Percentiles rank a stretch among this genome's conserved stretches.
Conservation (phyloP, 2,113 vertebrate genomes). For the human (Homo sapiens) region DNA sequence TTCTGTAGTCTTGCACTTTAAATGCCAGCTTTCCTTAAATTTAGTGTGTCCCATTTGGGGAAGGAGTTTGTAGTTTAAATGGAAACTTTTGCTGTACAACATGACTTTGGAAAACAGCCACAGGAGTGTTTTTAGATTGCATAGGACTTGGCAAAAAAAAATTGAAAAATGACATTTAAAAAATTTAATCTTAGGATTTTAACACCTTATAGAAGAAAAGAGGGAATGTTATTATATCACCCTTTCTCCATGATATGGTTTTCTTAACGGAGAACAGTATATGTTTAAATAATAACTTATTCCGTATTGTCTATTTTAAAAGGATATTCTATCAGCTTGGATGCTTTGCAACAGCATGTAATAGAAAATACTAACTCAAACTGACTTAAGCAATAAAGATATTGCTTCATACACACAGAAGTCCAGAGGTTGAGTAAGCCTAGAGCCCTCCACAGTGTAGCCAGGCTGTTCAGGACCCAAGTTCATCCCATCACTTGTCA, state of each 20-base stretch:
- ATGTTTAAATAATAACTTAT: constrained; percentile 42
- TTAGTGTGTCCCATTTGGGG: constrained; percentile 6
- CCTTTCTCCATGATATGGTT: constrained; percentile 17
- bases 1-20: neutral
- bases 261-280: constrained; percentile 25
- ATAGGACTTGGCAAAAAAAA: constrained; percentile 37
- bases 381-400: neutral
- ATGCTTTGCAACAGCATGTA: neutral
- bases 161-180: constrained; percentile 51
- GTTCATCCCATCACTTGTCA: neutral
- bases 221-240: neutral
- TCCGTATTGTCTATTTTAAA: neutral
- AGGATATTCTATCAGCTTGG: constrained; percentile 11
- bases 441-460: no score
- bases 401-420: neutral
- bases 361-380: constrained; percentile 8
- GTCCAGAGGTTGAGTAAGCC: neutral
- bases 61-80: neutral
- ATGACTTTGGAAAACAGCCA: constrained; percentile 21
- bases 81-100: constrained; percentile 20
- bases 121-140: constrained; percentile 36
- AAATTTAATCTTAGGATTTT: constrained; percentile 46
- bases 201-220: constrained; percentile 38
- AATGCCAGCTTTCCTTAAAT: neutral
- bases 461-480: neutral